Evolutionary conservation across 2,888 invertebrate species (phyloP), one percentile per base, ranked within the genome.

Genomic region (Automeris io): DNA sequence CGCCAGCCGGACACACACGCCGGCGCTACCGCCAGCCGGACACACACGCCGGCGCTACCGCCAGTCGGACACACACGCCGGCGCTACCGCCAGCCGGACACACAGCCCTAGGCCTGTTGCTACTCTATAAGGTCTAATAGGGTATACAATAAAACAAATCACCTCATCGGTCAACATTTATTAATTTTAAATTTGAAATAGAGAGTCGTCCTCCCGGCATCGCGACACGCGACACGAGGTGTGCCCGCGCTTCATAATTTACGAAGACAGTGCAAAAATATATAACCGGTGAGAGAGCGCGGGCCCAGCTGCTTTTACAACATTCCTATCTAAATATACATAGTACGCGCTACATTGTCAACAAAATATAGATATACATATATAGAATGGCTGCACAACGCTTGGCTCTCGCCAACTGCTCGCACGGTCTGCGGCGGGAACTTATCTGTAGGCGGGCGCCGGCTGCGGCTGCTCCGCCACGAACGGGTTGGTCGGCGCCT

Each of bases 161-260:
- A 41, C 46, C 51, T 54, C 71, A 73, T 80, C 66, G 66, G 70
- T 78, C 73, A 83, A 83, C 83, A 82, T 83, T 79, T 79, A 82
- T 75, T 79, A 49, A 59, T 58, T 61, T 66, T 74, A 77, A 68
- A 75, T 73, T 74, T 70, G 70, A 74, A 72, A 70, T 73, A 52
- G 67, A 75, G 70, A 71, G 62, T 64, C 47, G 7, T 8, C 16
- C 16, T 16, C 29, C 29, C 32, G 31, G 40, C 34, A 35, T 11
- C 33, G 41, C 41, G 40, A 33, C 23, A 43, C 41, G 38, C 39
- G 42, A 41, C 39, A 46, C 49, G 4, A 2, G 7, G 12, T 8
- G 13, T 6, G 13, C 25, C 6, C 8, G n/a, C 16, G 16, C 3
- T n/a, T 29, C n/a, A 16, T 13, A 16, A 29, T 9, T 16, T 3